Evolutionary conservation across 2,113 vertebrate genomes (phyloP).

Genomic region (Calyptomena viridis): DNA sequence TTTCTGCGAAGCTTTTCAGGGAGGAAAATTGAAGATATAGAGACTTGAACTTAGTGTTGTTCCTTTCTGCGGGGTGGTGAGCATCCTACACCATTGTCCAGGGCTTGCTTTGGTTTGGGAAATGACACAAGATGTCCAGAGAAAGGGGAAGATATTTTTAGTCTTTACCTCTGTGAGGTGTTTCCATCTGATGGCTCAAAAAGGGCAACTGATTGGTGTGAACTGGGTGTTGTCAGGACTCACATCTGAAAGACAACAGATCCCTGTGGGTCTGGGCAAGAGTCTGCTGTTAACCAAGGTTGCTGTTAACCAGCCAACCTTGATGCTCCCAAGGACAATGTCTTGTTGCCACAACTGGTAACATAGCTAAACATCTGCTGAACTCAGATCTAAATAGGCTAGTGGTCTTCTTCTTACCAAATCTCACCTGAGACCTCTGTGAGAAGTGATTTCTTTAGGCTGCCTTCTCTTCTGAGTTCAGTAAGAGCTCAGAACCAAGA

Average conservation of each 20-base stretch:
- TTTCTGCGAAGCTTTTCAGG: background rate
- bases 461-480: background rate
- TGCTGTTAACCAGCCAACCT: background rate
- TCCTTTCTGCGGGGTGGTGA: background rate
- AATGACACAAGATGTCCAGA: background rate
- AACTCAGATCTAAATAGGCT: background rate
- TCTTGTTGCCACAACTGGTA: background rate
- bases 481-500: background rate
- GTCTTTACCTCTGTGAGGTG: background rate
- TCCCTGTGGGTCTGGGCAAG: background rate
- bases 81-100: background rate
- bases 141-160: background rate
- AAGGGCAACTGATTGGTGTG: background rate
- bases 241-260: background rate
- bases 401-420: background rate
- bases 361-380: rapidly evolving
- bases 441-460: background rate
- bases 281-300: background rate
- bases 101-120: background rate
- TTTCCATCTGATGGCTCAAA: background rate
- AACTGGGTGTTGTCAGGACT: background rate
- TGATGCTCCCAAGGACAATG: background rate
- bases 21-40: background rate
- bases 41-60: no score
- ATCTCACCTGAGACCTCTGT: background rate